These are phyloP conservation scores for Bombylius discolor DNA, from an alignment of 2,888 invertebrate genomes.

Conservation along the genomic window DNA sequence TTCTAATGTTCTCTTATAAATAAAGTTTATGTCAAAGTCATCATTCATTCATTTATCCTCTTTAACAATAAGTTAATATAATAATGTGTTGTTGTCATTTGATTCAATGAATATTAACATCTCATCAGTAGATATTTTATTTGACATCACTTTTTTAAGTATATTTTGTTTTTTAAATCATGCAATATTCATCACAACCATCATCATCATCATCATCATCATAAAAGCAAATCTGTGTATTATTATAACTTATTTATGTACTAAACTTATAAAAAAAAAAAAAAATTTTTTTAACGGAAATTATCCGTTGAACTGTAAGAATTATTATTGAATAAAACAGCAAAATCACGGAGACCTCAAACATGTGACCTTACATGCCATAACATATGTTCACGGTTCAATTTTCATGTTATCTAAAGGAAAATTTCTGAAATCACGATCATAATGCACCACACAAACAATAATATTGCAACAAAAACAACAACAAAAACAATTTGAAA, in stretches of 20 bases:
- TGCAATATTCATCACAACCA: no score
- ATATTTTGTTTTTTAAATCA: no score
- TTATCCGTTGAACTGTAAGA: constrained; percentile 5
- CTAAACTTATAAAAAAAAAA: not conserved
- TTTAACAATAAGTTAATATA: no score
- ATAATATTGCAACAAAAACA: no score
- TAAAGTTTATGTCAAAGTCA: no score
- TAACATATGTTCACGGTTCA: constrained; percentile 13
- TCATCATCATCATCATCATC: no score
- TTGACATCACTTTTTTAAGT: constrained; percentile 1
- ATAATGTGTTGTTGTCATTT: no score
- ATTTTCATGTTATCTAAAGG: constrained; percentile 10
- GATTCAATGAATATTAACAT: not conserved
- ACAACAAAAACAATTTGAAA: no score
- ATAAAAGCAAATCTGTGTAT: no score
- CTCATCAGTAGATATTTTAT: constrained; percentile 4
- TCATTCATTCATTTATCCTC: no score
- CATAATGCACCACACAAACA: not conserved
- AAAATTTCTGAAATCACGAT: constrained; percentile 11
- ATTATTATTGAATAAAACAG: constrained; percentile 2
- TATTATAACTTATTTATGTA: not conserved
- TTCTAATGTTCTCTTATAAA: no score
- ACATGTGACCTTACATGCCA: constrained; percentile 13
- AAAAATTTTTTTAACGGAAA: constrained; percentile 4
- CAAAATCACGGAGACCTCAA: constrained; percentile 9